Percentiles rank a stretch among this genome's conserved stretches.
Evolutionary conservation across 2,888 invertebrate species (phyloP).

Genomic region (Camptogramma bilineatum): DNA sequence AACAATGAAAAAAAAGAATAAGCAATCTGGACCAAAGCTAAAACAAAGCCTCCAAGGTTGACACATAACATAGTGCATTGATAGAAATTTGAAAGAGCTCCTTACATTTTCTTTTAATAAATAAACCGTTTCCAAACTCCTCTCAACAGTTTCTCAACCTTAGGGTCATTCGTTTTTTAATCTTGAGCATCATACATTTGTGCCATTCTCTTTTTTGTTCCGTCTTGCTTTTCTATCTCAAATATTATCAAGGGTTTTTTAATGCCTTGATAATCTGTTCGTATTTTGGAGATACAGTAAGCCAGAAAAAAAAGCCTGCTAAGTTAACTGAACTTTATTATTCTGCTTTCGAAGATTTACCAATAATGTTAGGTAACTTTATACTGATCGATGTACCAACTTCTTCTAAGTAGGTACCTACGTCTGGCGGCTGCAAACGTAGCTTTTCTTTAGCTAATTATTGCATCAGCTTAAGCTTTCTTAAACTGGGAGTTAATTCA

Average conservation of each 20-base stretch:
- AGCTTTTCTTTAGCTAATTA: constrained; percentile 35
- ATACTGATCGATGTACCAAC: constrained; percentile 3
- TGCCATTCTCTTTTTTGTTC: too few relatives aligned
- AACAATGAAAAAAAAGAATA: too few relatives aligned
- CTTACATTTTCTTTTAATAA: too few relatives aligned
- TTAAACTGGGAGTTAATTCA: neutral
- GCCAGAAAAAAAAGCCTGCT: neutral
- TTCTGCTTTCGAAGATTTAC: neutral
- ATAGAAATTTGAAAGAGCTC: too few relatives aligned
- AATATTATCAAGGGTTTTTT: neutral
- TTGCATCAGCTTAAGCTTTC: neutral
- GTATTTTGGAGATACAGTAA: neutral
- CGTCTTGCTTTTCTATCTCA: neutral
- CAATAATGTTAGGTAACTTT: neutral
- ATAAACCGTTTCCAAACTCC: too few relatives aligned
- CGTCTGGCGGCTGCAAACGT: constrained; percentile 30
- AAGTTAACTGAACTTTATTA: neutral
- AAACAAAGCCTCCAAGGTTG: too few relatives aligned
- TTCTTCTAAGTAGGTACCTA: constrained; percentile 1
- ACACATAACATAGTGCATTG: too few relatives aligned
- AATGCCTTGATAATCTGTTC: neutral
- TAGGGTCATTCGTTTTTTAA: too few relatives aligned
- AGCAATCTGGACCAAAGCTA: too few relatives aligned
- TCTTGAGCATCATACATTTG: neutral
- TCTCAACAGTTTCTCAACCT: too few relatives aligned